Evolutionary conservation across 2,797 vertebrate species (phyloP).

Genomic region (Prunella strophiata): DNA sequence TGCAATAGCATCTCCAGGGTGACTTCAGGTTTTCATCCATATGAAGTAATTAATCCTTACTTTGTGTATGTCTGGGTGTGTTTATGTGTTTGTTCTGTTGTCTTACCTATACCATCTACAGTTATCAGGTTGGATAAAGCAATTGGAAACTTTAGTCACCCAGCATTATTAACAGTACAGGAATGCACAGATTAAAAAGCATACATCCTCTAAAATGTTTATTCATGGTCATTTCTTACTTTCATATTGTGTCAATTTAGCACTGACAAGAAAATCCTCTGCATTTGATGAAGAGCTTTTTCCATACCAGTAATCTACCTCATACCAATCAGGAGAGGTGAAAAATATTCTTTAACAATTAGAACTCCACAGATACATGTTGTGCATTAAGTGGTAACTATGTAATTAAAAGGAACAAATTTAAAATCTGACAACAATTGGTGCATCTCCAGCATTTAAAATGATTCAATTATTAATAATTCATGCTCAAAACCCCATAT

Average conservation of each 20-base stretch:
- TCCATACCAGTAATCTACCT: not conserved
- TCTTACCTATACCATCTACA: not conserved
- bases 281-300: not conserved
- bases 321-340: not conserved
- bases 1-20: conserved; percentile 45
- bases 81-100: not conserved
- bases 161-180: not conserved
- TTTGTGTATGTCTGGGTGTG: not conserved
- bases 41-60: conserved; percentile 37
- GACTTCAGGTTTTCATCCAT: conserved; percentile 41
- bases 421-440: conserved; percentile 90
- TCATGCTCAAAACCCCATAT: conserved; percentile 84
- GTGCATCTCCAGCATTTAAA: conserved; percentile 86
- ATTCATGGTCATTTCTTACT: not conserved
- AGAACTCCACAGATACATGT: conserved; percentile 65
- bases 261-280: conserved; percentile 32
- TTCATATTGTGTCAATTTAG: not conserved
- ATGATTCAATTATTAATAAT: conserved; percentile 89
- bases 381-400: conserved; percentile 80
- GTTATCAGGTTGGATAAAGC: not conserved
- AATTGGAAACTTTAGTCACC: not conserved
- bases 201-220: not conserved
- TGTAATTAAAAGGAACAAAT: conserved; percentile 87
- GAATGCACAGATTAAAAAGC: not conserved
- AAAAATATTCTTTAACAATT: conserved; percentile 56